Conservation (phyloP, 2,797 vertebrate genomes). For the Tolypeutes matacus region DNA sequence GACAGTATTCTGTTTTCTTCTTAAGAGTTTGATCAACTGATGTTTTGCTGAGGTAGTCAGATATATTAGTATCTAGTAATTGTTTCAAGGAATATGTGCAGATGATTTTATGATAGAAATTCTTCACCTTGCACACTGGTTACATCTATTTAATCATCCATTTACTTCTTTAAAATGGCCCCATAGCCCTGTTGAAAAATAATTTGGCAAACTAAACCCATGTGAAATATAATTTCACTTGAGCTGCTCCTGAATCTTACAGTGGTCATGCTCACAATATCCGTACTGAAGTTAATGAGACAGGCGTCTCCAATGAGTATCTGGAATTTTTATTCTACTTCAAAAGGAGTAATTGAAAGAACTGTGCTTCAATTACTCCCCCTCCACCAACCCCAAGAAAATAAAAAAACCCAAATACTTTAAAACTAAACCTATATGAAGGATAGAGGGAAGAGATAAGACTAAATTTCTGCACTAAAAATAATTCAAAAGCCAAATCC, state of each 20-base stretch:
- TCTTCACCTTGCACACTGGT: not conserved
- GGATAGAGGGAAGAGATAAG: not conserved
- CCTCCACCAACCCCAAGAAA: constrained; percentile 49
- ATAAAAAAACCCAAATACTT: not conserved
- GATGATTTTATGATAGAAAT: constrained; percentile 32
- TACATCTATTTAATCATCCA: constrained; percentile 27
- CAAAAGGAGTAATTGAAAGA: constrained; percentile 52
- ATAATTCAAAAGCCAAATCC: not conserved
- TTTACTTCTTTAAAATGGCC: constrained; percentile 29
- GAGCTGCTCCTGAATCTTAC: constrained; percentile 63
- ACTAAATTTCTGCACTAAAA: not conserved
- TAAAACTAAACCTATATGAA: not conserved
- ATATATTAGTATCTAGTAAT: not conserved
- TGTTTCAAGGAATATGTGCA: not conserved
- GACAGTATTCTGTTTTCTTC: not conserved
- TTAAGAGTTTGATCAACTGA: not conserved
- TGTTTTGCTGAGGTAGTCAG: not conserved
- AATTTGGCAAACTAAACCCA: constrained; percentile 38
- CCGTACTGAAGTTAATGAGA: constrained; percentile 77
- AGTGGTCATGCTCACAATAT: constrained; percentile 76
- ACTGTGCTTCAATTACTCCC: constrained; percentile 41
- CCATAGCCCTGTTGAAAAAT: constrained; percentile 24
- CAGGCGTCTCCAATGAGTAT: constrained; percentile 66
- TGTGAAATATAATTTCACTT: constrained; percentile 70
- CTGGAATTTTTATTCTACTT: constrained; percentile 59